These are phyloP conservation scores for Galaxias olidus DNA, from an alignment of 2,797 vertebrate genomes.

Conservation along the genomic window DNA sequence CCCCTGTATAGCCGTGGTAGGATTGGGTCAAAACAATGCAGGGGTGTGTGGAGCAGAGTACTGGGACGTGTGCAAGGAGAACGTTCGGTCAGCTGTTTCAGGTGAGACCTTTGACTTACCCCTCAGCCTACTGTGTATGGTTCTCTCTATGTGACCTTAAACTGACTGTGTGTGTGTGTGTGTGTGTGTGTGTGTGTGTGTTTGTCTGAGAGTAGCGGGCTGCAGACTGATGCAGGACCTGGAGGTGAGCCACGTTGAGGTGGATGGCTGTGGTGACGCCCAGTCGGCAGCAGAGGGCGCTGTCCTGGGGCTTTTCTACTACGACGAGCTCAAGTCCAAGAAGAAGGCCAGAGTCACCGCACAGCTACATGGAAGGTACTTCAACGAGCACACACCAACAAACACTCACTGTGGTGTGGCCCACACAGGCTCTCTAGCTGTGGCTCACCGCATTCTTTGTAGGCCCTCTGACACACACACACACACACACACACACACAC, in stretches of 20 bases:
- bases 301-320: conserved; percentile 87
- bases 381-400: neutral
- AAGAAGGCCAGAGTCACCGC: conserved; percentile 82
- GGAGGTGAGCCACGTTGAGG: conserved; percentile 85
- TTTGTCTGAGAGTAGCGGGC: conserved; percentile 72
- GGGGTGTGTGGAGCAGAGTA: conserved; percentile 85
- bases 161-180: neutral
- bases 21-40: conserved; percentile 81
- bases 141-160: too few relatives aligned
- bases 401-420: too few relatives aligned
- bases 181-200: neutral
- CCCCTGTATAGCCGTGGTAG: conserved; percentile 86
- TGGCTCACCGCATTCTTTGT: neutral
- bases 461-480: neutral
- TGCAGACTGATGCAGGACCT: conserved; percentile 89
- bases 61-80: conserved; percentile 91
- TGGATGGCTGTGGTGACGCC: conserved; percentile 90
- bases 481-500: neutral
- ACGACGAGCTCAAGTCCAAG: conserved; percentile 89
- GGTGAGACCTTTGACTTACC: conserved; percentile 62
- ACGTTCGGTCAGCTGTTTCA: conserved; percentile 86
- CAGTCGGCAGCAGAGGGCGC: conserved; percentile 95
- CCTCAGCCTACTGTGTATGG: neutral
- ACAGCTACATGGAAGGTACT: conserved; percentile 84
- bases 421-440: neutral